These are phyloP conservation scores for Seira sanloemensis DNA, from an alignment of 2,888 invertebrate genomes.

Conservation along the genomic window DNA sequence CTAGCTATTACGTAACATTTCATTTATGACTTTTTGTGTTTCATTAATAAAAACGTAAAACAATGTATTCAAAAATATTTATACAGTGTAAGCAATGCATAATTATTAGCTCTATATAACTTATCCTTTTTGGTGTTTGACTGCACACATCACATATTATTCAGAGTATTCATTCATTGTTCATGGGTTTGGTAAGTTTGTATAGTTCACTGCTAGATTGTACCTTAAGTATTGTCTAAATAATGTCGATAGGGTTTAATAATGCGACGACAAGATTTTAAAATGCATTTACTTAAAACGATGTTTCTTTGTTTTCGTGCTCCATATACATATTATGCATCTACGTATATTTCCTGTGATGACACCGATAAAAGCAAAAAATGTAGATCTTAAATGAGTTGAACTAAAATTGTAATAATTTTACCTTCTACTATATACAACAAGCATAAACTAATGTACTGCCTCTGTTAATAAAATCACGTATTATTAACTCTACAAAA, in stretches of 20 bases:
- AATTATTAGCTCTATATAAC: too few species aligned
- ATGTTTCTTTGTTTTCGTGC: not conserved
- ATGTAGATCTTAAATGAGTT: not conserved
- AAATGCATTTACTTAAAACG: not conserved
- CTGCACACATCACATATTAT: too few species aligned
- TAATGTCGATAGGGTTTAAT: not conserved
- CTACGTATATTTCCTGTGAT: not conserved
- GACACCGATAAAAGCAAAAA: not conserved
- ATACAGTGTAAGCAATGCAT: too few species aligned
- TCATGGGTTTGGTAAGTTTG: not conserved
- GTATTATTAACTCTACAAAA: not conserved
- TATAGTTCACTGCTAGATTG: not conserved
- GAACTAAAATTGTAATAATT: not conserved
- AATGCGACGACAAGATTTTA: not conserved
- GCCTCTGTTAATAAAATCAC: not conserved
- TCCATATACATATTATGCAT: too few species aligned
- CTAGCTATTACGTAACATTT: not conserved
- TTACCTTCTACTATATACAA: not conserved
- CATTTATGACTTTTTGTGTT: not conserved
- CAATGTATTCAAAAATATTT: too few species aligned
- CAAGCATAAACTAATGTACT: too few species aligned
- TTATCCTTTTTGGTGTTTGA: too few species aligned
- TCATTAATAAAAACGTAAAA: not conserved
- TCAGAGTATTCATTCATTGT: not conserved
- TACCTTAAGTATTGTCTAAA: not conserved